A percentile compares a stretch with the other conserved stretches of the same genome.
Conservation (phyloP, 2,113 vertebrate species). For the Onychostoma macrolepis region DNA sequence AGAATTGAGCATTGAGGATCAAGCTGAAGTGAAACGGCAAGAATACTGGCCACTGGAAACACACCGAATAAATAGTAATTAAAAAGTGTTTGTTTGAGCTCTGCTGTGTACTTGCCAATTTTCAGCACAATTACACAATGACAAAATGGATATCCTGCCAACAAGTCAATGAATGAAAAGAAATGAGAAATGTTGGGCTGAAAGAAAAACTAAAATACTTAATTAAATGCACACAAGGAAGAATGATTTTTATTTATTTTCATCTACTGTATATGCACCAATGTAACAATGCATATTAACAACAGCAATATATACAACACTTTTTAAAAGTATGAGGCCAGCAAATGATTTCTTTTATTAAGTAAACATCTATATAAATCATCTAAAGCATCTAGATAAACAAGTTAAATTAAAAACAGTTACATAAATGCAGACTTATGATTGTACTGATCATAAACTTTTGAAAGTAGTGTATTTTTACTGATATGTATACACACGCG, state of each 20-base stretch:
- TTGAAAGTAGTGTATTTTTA: too few species aligned
- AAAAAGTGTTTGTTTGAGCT: slow-evolving; percentile 7
- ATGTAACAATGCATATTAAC: not conserved
- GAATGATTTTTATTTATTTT: not conserved
- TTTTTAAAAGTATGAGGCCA: not conserved
- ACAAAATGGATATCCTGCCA: slow-evolving; percentile 59
- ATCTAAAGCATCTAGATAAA: too few species aligned
- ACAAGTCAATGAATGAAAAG: slow-evolving; percentile 58
- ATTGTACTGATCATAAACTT: too few species aligned
- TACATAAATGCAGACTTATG: too few species aligned
- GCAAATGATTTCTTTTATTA: too few species aligned
- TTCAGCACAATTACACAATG: slow-evolving; percentile 62
- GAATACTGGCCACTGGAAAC: not conserved
- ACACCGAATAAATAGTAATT: slow-evolving; percentile 18
- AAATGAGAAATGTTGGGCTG: slow-evolving; percentile 2
- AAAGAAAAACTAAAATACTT: slow-evolving; percentile 22
- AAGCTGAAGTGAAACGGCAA: not conserved
- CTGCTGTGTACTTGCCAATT: slow-evolving; percentile 54
- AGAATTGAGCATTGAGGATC: not conserved
- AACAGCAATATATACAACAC: not conserved
- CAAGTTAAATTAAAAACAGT: too few species aligned
- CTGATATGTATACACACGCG: not conserved
- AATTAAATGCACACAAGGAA: not conserved
- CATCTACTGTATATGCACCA: not conserved
- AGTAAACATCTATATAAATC: too few species aligned